Conservation (phyloP, 2,888 invertebrate species). For the Leucophora obtusa region DNA sequence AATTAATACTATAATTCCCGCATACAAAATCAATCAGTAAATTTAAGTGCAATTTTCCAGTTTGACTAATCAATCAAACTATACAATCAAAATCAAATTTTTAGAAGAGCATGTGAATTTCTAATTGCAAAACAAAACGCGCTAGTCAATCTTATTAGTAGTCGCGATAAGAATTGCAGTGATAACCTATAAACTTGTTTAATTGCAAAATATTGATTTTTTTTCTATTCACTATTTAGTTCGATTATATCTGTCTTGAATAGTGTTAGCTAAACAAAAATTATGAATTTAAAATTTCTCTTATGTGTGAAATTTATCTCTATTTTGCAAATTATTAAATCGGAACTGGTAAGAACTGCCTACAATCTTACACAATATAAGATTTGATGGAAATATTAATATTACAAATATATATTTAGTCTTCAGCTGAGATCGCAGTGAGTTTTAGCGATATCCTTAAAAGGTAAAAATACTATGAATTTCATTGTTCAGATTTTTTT, state of each 20-base stretch:
- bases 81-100: too few species aligned
- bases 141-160: too few species aligned
- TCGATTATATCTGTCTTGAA: neutral
- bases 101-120: too few species aligned
- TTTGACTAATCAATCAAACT: too few species aligned
- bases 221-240: neutral
- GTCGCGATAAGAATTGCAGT: neutral
- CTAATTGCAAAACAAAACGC: too few species aligned
- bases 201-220: neutral
- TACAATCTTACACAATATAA: too few species aligned
- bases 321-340: neutral
- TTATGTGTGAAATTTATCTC: neutral
- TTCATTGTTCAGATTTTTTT: neutral
- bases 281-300: neutral
- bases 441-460: neutral
- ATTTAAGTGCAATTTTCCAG: too few species aligned
- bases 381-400: too few species aligned
- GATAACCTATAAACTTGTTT: neutral
- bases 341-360: neutral
- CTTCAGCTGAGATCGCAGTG: neutral
- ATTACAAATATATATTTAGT: neutral
- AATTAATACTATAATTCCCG: too few species aligned
- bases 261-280: neutral
- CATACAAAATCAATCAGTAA: too few species aligned
- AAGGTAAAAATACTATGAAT: neutral